Base-by-base conservation (phyloP, 2,888 invertebrate genomes). In the Drosophila algonquin region DNA sequence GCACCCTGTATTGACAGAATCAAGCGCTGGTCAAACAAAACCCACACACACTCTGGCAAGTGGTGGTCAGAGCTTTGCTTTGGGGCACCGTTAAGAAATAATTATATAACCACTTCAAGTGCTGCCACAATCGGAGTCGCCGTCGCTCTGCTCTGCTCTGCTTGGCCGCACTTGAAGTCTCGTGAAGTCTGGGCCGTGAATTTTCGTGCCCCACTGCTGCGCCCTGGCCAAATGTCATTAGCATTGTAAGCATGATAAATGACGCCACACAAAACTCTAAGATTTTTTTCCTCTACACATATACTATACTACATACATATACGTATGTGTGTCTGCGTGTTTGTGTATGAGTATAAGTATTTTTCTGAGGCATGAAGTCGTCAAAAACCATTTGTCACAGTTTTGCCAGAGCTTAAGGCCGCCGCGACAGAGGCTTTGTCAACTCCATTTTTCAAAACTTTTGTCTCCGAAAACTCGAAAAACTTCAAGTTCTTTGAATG, bases 171-270 rank as follows among this genome's bases (percentile, higher is more conserved):
- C 74, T 85, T 76, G 59, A 73, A 77, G 77, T 60, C 14, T 40
- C 71, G 57, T 61, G 51, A 51, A 70, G 58, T 59, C 45, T 52
- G 59, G 27, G 48, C 63, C 60, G 61, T 76, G 63, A 73, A 67
- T 68, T 77, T 76, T 40, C 40, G 40, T 40, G 7, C 14, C 14
- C 40, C n/a, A 16, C 65, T 64, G 63, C 68, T 73, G 68, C 47
- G 62, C 76, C 63, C 64, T 70, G 73, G 68, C 79, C 77, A 76
- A 65, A 75, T 87, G 85, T 86, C 85, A 86, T 86, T 87, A 86
- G 81, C 82, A 79, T 85, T 71, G 87, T 86, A 87, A 87, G 87
- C 85, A 81, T 86, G 85, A 86, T 87, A 82, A 85, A 86, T 86
- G 87, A 70, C 75, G 40, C 70, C 65, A 76, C 65, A 76, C 83